Evolutionary conservation across 2,888 invertebrate species (phyloP).

Genomic region (Eledone cirrhosa): DNA sequence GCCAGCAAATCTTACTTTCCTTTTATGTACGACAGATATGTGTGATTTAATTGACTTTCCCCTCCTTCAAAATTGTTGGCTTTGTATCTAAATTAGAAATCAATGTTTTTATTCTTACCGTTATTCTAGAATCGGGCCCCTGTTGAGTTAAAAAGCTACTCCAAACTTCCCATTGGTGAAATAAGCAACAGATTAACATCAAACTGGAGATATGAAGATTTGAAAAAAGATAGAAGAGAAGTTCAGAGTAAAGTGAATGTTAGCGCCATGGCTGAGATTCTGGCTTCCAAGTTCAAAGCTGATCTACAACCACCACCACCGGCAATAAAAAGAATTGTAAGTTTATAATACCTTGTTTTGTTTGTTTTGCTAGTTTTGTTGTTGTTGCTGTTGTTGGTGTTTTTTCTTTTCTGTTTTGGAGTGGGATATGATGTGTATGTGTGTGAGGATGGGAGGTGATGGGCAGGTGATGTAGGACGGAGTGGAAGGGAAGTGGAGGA

Average conservation of each 20-base stretch:
- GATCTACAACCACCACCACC: slow-evolving; percentile 45
- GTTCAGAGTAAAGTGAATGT: slow-evolving; percentile 54
- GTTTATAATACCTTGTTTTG: not conserved
- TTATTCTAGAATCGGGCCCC: slow-evolving; percentile 31
- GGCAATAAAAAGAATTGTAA: slow-evolving; percentile 44
- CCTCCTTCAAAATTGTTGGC: no score
- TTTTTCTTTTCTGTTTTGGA: no score
- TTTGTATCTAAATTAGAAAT: no score
- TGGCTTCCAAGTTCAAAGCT: slow-evolving; percentile 56
- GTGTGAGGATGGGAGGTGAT: no score
- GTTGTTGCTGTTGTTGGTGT: not conserved
- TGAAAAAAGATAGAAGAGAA: slow-evolving; percentile 39
- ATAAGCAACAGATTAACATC: slow-evolving; percentile 52
- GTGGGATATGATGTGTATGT: no score
- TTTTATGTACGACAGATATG: no score
- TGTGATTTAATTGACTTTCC: no score
- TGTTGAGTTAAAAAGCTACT: slow-evolving; percentile 49
- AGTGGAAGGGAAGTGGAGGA: no score
- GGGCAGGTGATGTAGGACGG: no score
- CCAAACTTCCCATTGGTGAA: slow-evolving; percentile 59
- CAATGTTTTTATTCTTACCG: no score
- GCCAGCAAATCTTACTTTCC: no score
- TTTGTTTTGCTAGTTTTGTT: not conserved
- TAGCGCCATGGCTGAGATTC: slow-evolving; percentile 58
- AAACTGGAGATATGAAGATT: slow-evolving; percentile 38